Percentiles rank a stretch among this genome's conserved stretches.
These are phyloP conservation scores for Hylyphantes graminicola DNA, from an alignment of 1,140 invertebrate genomes.

Conservation along the genomic window DNA sequence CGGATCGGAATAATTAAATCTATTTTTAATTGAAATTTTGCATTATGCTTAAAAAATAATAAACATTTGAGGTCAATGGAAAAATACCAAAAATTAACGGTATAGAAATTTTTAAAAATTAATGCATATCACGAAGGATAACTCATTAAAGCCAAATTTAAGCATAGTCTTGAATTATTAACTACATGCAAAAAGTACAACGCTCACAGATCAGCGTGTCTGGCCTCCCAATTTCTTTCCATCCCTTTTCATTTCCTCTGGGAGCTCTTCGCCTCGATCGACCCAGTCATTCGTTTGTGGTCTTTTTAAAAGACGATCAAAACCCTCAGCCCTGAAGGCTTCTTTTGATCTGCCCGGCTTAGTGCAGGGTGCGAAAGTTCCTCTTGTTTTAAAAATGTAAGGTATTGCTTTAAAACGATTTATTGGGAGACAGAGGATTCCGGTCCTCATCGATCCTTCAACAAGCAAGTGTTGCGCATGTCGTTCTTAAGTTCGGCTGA, in stretches of 20 bases:
- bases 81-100: too few species aligned
- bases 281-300: not conserved
- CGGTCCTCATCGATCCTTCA: not conserved
- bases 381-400: constrained; percentile 46
- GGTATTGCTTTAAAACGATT: constrained; percentile 55
- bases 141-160: too few species aligned
- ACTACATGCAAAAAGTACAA: too few species aligned
- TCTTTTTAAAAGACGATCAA: constrained; percentile 55
- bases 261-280: constrained; percentile 20
- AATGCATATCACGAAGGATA: too few species aligned
- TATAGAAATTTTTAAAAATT: too few species aligned
- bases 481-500: not conserved
- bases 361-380: constrained; percentile 45
- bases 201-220: too few species aligned
- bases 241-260: constrained; percentile 45
- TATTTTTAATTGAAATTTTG: too few species aligned
- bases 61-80: too few species aligned
- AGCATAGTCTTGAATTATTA: too few species aligned
- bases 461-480: not conserved
- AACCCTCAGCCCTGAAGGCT: constrained; percentile 48
- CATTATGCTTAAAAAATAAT: too few species aligned
- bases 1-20: too few species aligned
- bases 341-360: constrained; percentile 50
- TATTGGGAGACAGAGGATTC: constrained; percentile 18
- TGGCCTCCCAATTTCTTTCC: too few species aligned